Evolutionary conservation across 2,888 invertebrate genomes (phyloP).

Genomic region (Latrodectus elegans): DNA sequence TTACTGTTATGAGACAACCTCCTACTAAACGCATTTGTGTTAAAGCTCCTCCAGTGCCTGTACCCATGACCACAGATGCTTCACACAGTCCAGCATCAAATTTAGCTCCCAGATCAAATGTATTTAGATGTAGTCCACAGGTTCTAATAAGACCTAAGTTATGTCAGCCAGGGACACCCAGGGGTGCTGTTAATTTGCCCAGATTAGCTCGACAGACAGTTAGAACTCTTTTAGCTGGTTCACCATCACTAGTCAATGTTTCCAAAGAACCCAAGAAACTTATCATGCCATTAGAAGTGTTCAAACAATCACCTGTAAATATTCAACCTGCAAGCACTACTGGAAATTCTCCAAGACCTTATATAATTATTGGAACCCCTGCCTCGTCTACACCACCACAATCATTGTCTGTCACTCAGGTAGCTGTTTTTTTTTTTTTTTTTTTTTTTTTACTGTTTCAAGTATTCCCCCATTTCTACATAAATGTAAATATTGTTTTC

Average conservation of each 20-base stretch:
- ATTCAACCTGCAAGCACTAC: neutral
- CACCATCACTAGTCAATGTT: neutral
- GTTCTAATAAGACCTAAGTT: slow-evolving; percentile 32
- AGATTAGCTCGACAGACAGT: neutral
- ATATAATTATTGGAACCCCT: slow-evolving; percentile 39
- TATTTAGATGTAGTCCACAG: slow-evolving; percentile 25
- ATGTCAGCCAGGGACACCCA: neutral
- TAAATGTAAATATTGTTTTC: neutral
- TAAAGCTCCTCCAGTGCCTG: neutral
- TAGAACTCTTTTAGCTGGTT: slow-evolving; percentile 5
- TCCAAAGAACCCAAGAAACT: slow-evolving; percentile 19
- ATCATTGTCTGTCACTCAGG: neutral
- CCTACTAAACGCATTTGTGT: neutral
- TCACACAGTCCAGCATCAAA: neutral
- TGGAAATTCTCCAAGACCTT: slow-evolving; percentile 27
- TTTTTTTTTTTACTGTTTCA: neutral
- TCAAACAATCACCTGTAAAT: neutral
- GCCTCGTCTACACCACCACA: neutral
- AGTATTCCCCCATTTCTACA: neutral
- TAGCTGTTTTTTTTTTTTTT: slow-evolving; percentile 1
- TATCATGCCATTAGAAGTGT: slow-evolving; percentile 16
- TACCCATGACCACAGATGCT: neutral
- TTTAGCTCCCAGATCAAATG: slow-evolving; percentile 6
- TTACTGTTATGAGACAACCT: slow-evolving; percentile 3
- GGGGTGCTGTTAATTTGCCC: neutral